Evolutionary conservation across 2,113 vertebrate species (phyloP).

Genomic region (Alethe castanea): DNA sequence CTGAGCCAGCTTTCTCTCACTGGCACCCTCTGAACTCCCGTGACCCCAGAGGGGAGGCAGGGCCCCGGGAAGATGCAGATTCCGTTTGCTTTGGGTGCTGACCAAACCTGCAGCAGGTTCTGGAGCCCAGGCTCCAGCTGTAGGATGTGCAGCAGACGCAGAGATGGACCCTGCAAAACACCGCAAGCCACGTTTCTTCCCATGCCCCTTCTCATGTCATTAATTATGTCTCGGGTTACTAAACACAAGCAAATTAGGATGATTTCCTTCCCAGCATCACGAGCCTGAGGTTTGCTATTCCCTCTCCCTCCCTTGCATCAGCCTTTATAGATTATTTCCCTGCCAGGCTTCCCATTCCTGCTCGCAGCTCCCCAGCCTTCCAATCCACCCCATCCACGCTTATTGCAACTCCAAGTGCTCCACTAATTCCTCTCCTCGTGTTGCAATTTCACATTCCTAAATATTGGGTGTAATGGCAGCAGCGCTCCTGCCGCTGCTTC

Average conservation of each 20-base stretch:
- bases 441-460: not conserved
- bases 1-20: not conserved
- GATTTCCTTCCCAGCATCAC: not conserved
- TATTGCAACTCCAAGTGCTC: not conserved
- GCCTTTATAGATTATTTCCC: not conserved
- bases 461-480: not conserved
- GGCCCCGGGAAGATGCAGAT: accelerated
- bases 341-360: not conserved
- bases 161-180: not conserved
- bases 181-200: not conserved
- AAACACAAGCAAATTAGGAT: not conserved
- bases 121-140: not conserved
- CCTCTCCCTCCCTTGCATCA: not conserved
- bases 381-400: not conserved
- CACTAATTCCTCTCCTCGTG: not conserved
- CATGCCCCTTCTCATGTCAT: not conserved
- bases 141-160: accelerated
- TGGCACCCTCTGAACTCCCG: not conserved
- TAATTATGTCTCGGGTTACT: not conserved
- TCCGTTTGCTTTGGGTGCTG: not conserved
- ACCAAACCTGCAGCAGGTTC: not conserved
- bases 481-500: not conserved
- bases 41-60: not conserved
- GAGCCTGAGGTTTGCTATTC: not conserved
- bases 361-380: not conserved